A percentile compares a stretch with the other conserved stretches of the same genome.
These are phyloP conservation scores for Tridacna crocea DNA, from an alignment of 2,888 invertebrate species.

Conservation along the genomic window DNA sequence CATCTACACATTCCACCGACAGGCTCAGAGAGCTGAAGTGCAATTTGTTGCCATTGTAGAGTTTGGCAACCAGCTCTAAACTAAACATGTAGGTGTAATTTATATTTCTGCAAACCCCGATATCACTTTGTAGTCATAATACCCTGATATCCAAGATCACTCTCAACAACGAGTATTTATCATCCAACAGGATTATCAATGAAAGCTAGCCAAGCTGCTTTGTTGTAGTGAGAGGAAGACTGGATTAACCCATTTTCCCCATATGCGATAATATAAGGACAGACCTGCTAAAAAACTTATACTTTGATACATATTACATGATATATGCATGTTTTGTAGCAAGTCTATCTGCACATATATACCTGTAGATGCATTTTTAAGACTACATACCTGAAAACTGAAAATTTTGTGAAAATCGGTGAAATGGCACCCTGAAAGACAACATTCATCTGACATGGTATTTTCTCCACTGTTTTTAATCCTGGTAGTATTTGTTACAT, in stretches of 20 bases:
- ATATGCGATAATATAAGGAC: background rate
- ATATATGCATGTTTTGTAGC: too few species aligned
- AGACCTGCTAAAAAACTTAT: background rate
- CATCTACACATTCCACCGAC: background rate
- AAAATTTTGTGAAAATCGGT: too few species aligned
- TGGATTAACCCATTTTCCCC: background rate
- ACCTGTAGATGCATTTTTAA: too few species aligned
- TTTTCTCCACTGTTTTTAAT: too few species aligned
- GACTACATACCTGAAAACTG: too few species aligned
- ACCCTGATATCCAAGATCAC: conserved; percentile 14
- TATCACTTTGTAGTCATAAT: conserved; percentile 21
- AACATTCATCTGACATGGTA: too few species aligned
- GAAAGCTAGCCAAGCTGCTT: background rate
- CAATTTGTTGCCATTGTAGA: background rate
- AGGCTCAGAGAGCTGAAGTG: background rate
- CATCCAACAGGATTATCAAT: background rate
- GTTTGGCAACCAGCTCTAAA: conserved; percentile 11
- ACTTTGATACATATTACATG: too few species aligned
- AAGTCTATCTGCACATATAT: too few species aligned
- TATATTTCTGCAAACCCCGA: conserved; percentile 10
- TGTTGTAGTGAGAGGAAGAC: background rate
- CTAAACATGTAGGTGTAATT: conserved; percentile 10
- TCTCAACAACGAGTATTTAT: conserved; percentile 20
- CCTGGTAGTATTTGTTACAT: too few species aligned
- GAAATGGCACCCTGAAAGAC: too few species aligned